Conservation (phyloP, 1,140 invertebrate genomes). For the Pomacea maculata region DNA sequence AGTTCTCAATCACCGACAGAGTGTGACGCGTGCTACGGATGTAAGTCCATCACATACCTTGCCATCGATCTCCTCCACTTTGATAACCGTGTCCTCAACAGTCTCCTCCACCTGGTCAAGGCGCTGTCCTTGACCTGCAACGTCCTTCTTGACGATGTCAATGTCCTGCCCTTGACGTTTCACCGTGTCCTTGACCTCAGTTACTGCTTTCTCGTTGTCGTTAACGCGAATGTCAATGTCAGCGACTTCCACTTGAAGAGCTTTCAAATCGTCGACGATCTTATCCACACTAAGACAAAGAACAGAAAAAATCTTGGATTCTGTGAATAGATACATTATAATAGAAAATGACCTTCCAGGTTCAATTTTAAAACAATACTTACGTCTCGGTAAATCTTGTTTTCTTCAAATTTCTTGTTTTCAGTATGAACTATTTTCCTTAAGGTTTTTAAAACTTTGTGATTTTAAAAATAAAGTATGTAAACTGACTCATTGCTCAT, state of each 20-base stretch:
- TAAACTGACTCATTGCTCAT: too few relatives aligned
- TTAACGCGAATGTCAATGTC: slow-evolving; percentile 35
- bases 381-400: neutral
- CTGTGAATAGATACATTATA: neutral
- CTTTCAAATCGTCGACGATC: slow-evolving; percentile 29
- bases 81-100: slow-evolving; percentile 46
- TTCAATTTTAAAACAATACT: neutral
- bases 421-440: neutral
- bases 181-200: slow-evolving; percentile 33
- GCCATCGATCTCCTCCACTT: slow-evolving; percentile 45
- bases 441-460: neutral
- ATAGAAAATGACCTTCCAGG: neutral
- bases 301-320: neutral
- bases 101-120: slow-evolving; percentile 46
- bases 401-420: too few relatives aligned
- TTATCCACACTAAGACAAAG: slow-evolving; percentile 35
- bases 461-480: too few relatives aligned
- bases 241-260: slow-evolving; percentile 32
- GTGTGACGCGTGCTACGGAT: too few relatives aligned
- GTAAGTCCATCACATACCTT: neutral
- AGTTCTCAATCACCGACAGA: neutral
- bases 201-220: slow-evolving; percentile 36
- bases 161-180: slow-evolving; percentile 44
- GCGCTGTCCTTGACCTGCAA: slow-evolving; percentile 39
- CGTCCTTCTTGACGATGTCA: slow-evolving; percentile 35